Evolutionary conservation across 2,888 invertebrate species (phyloP).

Genomic region (Trichacis sp.): DNA sequence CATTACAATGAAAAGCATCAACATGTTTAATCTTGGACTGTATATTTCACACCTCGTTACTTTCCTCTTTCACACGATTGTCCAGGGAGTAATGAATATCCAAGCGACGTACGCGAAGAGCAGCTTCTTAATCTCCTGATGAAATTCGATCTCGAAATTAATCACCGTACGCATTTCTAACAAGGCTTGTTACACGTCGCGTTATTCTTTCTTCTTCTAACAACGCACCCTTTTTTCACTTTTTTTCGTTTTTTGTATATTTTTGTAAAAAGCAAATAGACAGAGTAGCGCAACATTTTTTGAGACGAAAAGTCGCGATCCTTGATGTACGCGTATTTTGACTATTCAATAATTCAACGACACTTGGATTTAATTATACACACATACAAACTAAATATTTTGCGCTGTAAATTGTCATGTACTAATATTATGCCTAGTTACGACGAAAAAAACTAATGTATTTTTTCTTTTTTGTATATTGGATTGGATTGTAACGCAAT

Average conservation of each 20-base stretch:
- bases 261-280: not conserved
- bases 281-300: not conserved
- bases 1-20: constrained; percentile 30
- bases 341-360: too few relatives aligned
- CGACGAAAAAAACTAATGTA: constrained; percentile 62
- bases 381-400: not conserved
- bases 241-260: constrained; percentile 1
- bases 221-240: too few relatives aligned
- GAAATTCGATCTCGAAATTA: too few relatives aligned
- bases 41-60: constrained; percentile 33
- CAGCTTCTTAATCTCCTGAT: too few relatives aligned
- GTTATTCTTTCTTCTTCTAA: not conserved
- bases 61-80: too few relatives aligned
- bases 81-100: too few relatives aligned
- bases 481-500: constrained; percentile 70
- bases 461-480: constrained; percentile 70
- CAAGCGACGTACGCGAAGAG: too few relatives aligned
- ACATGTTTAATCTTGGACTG: constrained; percentile 33
- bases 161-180: not conserved
- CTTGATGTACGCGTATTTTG: not conserved
- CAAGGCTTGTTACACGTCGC: not conserved
- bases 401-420: constrained; percentile 4
- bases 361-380: not conserved
- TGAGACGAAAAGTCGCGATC: constrained; percentile 3
- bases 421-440: not conserved